Percentiles rank a stretch among this genome's conserved stretches.
Evolutionary conservation across 2,888 invertebrate genomes (phyloP).

Genomic region (Drosophila leonis): DNA sequence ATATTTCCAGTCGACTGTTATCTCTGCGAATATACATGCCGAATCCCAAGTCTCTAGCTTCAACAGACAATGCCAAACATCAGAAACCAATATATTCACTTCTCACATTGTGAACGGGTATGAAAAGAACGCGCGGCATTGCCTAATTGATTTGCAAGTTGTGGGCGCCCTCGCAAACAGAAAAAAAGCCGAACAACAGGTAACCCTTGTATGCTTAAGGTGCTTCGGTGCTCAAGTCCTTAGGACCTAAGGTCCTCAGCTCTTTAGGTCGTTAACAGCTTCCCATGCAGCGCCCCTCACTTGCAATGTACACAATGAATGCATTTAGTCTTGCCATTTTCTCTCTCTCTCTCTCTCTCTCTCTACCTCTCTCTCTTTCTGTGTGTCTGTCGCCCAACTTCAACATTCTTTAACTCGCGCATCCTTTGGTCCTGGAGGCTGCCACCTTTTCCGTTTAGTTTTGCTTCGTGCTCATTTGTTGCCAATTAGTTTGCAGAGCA

Average conservation of each 20-base stretch:
- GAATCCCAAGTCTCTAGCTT: not conserved
- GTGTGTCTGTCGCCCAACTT: slow-evolving; percentile 8
- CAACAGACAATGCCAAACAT: too few relatives aligned
- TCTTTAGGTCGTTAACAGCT: slow-evolving; percentile 35
- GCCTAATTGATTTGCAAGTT: slow-evolving; percentile 75
- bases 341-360: not conserved
- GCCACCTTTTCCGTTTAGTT: slow-evolving; percentile 34
- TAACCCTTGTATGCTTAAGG: slow-evolving; percentile 42
- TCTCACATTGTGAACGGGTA: not conserved
- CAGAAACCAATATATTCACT: not conserved
- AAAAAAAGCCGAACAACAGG: slow-evolving; percentile 15
- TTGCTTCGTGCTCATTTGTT: slow-evolving; percentile 75
- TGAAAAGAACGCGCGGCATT: slow-evolving; percentile 49
- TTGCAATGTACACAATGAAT: slow-evolving; percentile 54
- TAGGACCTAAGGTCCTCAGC: slow-evolving; percentile 42
- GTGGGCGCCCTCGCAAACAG: slow-evolving; percentile 4
- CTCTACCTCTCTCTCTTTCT: slow-evolving; percentile 6
- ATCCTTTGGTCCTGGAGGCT: slow-evolving; percentile 2
- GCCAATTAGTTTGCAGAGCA: slow-evolving; percentile 79
- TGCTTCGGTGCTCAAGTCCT: slow-evolving; percentile 36
- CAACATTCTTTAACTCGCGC: slow-evolving; percentile 1
- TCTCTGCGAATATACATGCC: too few relatives aligned
- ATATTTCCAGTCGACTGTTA: not conserved
- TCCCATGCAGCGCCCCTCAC: not conserved
- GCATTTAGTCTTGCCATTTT: slow-evolving; percentile 35